Percentiles rank a stretch among this genome's conserved stretches.
Evolutionary conservation across 30 jellyfish, hydroid and myxozoan genomes (phyloP).

Genomic region (Euphysa ruthae): DNA sequence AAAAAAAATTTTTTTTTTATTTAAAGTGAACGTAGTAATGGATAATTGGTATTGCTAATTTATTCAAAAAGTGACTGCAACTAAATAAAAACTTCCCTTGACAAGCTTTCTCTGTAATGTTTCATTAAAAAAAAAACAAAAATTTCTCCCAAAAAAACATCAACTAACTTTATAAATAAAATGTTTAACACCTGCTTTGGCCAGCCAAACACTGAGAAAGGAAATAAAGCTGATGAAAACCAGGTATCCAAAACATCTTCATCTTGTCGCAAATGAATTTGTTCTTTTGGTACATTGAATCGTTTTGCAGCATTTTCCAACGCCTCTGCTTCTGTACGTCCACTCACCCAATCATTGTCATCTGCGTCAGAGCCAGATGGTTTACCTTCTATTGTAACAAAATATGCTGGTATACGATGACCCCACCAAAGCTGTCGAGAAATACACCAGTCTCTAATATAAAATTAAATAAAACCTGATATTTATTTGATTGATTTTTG

Average conservation of each 20-base stretch:
- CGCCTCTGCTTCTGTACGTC: slow-evolving; percentile 83
- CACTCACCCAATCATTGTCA: slow-evolving; percentile 86
- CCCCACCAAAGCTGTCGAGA: slow-evolving; percentile 99
- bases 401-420: slow-evolving; percentile 97
- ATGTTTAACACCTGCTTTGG: slow-evolving; percentile 61
- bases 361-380: slow-evolving; percentile 48
- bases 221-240: slow-evolving; percentile 97
- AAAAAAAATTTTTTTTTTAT: too few species aligned
- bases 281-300: slow-evolving; percentile 61
- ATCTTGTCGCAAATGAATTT: slow-evolving; percentile 72
- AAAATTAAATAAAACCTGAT: background rate
- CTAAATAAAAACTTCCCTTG: too few species aligned
- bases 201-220: slow-evolving; percentile 97
- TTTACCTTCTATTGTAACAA: slow-evolving; percentile 54
- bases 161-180: slow-evolving; percentile 32
- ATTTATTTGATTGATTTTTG: too few species aligned
- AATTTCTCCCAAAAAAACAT: too few species aligned
- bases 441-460: slow-evolving; percentile 90
- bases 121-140: too few species aligned
- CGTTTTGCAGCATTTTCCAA: slow-evolving; percentile 58
- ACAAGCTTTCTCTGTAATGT: background rate
- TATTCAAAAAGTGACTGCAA: too few species aligned
- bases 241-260: slow-evolving; percentile 98
- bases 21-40: background rate
- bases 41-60: background rate